A percentile compares a stretch with the other conserved stretches of the same genome.
phyloP scores from a whole-genome alignment of 2,113 vertebrate species.

The Lota lota region DNA sequence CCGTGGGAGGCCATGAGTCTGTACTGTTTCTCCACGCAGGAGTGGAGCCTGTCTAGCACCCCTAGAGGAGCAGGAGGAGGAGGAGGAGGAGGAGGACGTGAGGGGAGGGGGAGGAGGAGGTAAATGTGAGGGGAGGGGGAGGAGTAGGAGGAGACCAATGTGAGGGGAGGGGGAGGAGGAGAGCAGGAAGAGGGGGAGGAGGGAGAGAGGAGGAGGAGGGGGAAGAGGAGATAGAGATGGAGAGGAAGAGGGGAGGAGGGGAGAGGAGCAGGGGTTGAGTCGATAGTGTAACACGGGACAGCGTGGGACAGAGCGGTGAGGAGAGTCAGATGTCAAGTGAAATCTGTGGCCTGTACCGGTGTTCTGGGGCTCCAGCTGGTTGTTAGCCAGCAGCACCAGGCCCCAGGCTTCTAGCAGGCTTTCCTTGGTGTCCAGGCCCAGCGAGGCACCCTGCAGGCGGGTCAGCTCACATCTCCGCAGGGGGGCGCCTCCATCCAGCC shows the following conservation, averaged over 20 bases:
- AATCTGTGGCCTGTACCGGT: conserved; percentile 74
- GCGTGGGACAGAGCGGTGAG: not conserved
- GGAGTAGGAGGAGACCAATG: too few species aligned
- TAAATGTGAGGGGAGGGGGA: too few species aligned
- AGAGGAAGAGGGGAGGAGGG: not conserved
- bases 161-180: too few species aligned
- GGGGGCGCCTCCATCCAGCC: conserved; percentile 56
- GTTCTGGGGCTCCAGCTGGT: conserved; percentile 77
- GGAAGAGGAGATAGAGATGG: too few species aligned
- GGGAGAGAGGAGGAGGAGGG: too few species aligned
- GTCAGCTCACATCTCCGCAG: conserved; percentile 74
- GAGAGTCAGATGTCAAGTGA: not conserved
- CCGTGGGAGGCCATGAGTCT: conserved; percentile 76
- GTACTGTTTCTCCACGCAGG: conserved; percentile 76
- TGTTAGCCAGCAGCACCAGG: conserved; percentile 82
- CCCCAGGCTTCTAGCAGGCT: conserved; percentile 82
- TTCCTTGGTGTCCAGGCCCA: conserved; percentile 78
- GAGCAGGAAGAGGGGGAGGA: too few species aligned
- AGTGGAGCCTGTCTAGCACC: conserved; percentile 74
- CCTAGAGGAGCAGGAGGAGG: conserved; percentile 32
- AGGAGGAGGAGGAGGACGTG: too few species aligned
- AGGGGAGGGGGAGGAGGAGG: too few species aligned
- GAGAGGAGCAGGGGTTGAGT: too few species aligned
- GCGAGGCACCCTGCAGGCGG: conserved; percentile 75
- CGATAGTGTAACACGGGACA: not conserved